Conservation (phyloP, 2,888 invertebrate species). For the Omphaloscelis lunosa region DNA sequence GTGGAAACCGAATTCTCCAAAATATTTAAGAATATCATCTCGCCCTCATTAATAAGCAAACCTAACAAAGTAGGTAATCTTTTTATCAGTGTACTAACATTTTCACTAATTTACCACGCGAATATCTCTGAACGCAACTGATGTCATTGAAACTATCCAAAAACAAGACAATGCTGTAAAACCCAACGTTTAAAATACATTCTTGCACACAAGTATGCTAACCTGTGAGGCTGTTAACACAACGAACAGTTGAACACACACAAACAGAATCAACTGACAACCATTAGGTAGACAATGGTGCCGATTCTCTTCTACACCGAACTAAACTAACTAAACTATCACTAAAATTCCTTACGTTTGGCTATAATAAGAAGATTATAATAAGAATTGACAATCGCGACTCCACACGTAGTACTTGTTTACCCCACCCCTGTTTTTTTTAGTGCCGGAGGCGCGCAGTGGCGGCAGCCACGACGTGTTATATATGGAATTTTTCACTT, state of each 20-base stretch:
- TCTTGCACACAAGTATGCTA: background rate
- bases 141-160: background rate
- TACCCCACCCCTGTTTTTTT: no score
- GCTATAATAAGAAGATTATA: no score
- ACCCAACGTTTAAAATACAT: background rate
- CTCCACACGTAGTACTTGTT: no score
- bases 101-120: background rate
- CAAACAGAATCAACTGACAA: background rate
- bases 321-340: no score
- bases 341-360: no score
- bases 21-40: slow-evolving; percentile 16
- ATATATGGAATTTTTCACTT: no score
- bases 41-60: slow-evolving; percentile 18
- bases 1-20: background rate
- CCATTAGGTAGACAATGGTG: background rate
- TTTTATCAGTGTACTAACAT: slow-evolving; percentile 14
- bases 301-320: no score
- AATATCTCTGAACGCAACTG: background rate
- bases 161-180: background rate
- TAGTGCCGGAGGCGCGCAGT: no score
- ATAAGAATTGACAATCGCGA: no score
- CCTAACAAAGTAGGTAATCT: slow-evolving; percentile 1
- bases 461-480: no score
- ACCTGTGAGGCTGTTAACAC: no score
- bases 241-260: background rate